Evolutionary conservation across 2,797 vertebrate species (phyloP).

Genomic region (Chaunax sp.): DNA sequence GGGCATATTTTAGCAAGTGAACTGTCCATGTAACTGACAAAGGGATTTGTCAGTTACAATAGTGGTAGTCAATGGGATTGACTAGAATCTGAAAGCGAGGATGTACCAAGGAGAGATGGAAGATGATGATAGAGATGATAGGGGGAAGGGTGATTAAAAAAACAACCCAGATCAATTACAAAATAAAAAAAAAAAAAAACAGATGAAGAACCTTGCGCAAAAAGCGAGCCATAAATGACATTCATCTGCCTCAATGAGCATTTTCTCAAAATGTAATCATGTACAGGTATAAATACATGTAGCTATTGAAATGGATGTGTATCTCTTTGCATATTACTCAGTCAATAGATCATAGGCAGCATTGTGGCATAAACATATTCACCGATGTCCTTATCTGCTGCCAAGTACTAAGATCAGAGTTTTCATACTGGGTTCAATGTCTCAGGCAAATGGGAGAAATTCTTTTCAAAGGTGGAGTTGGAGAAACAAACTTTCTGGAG

Average conservation of each 20-base stretch:
- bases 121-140: slow-evolving; percentile 20
- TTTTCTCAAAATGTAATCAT: slow-evolving; percentile 47
- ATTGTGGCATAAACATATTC: slow-evolving; percentile 36
- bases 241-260: neutral
- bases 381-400: slow-evolving; percentile 29
- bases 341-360: slow-evolving; percentile 43
- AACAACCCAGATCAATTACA: too few relatives aligned
- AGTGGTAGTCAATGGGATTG: slow-evolving; percentile 25
- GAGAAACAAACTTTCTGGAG: neutral
- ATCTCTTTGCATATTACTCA: slow-evolving; percentile 41
- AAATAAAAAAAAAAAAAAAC: too few relatives aligned
- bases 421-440: neutral
- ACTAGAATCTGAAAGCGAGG: neutral
- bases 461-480: neutral
- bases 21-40: slow-evolving; percentile 3
- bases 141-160: too few relatives aligned
- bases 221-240: neutral
- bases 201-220: slow-evolving; percentile 11
- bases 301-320: slow-evolving; percentile 24
- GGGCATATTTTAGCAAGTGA: slow-evolving; percentile 24
- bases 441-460: neutral
- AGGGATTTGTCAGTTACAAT: slow-evolving; percentile 14
- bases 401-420: neutral
- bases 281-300: slow-evolving; percentile 5
- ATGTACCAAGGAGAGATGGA: neutral